These are phyloP conservation scores for Mesitornis unicolor DNA, from an alignment of 2,113 vertebrate genomes.

Conservation along the genomic window DNA sequence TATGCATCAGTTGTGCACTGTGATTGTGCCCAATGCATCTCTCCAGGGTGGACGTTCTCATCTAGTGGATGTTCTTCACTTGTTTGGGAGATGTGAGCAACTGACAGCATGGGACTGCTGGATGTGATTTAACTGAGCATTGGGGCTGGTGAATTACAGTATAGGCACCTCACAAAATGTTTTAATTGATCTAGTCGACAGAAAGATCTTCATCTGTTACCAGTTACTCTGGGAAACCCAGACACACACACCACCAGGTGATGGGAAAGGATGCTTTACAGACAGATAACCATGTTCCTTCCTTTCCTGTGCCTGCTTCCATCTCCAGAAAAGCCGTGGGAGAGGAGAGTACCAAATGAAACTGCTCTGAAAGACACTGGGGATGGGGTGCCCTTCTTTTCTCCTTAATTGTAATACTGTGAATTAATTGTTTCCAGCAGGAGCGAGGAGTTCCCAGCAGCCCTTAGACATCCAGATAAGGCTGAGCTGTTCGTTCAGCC, in stretches of 20 bases:
- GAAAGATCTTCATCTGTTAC: neutral
- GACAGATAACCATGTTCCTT: neutral
- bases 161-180: neutral
- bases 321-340: neutral
- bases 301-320: neutral
- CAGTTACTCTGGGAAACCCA: neutral
- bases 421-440: slow-evolving; percentile 48
- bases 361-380: neutral
- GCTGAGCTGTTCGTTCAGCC: slow-evolving; percentile 28
- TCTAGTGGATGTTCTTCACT: neutral
- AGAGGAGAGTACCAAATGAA: neutral
- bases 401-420: slow-evolving; percentile 23
- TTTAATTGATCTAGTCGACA: neutral
- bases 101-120: neutral
- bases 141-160: neutral
- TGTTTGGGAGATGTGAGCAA: neutral
- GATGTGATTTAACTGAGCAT: neutral
- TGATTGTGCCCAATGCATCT: neutral
- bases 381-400: slow-evolving; percentile 28
- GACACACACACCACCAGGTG: neutral
- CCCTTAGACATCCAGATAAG: slow-evolving; percentile 45
- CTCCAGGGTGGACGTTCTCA: accelerated
- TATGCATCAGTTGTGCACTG: accelerated
- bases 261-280: neutral
- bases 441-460: slow-evolving; percentile 28